Evolutionary conservation across 2,888 invertebrate species (phyloP).

Genomic region (Dolomedes plantarius): DNA sequence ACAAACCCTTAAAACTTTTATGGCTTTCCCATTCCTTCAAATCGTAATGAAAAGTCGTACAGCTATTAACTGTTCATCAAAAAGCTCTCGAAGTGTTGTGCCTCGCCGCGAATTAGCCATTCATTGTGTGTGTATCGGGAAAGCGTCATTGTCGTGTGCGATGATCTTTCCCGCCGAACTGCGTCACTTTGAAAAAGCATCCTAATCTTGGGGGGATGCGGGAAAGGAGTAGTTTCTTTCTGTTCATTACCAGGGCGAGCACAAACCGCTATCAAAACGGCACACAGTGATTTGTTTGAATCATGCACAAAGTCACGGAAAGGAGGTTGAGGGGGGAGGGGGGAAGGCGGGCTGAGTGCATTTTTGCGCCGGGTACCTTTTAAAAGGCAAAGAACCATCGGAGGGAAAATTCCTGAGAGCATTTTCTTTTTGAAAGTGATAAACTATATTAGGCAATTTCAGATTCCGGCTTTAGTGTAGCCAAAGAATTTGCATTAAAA

Average conservation of each 20-base stretch:
- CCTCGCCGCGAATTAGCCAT: background rate
- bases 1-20: conserved; percentile 3
- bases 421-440: conserved; percentile 66
- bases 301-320: conserved; percentile 29
- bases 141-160: conserved; percentile 1
- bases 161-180: background rate
- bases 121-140: background rate
- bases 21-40: background rate
- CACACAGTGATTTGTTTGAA: conserved; percentile 46
- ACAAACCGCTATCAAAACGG: conserved; percentile 25
- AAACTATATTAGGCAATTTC: conserved; percentile 66
- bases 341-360: background rate
- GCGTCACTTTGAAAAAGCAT: conserved; percentile 14
- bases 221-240: background rate
- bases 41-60: conserved; percentile 13
- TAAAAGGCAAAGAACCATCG: conserved; percentile 40
- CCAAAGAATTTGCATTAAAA: conserved; percentile 71
- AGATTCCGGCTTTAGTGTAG: conserved; percentile 38
- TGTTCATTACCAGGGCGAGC: conserved; percentile 37
- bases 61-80: conserved; percentile 18
- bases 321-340: background rate
- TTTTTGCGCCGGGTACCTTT: conserved; percentile 44
- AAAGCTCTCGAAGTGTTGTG: background rate
- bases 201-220: background rate
- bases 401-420: conserved; percentile 36